Evolutionary conservation across 30 jellyfish, hydroid and myxozoan species (phyloP), one percentile per base, ranked within the genome.

Genomic region (Aurelia sp.): DNA sequence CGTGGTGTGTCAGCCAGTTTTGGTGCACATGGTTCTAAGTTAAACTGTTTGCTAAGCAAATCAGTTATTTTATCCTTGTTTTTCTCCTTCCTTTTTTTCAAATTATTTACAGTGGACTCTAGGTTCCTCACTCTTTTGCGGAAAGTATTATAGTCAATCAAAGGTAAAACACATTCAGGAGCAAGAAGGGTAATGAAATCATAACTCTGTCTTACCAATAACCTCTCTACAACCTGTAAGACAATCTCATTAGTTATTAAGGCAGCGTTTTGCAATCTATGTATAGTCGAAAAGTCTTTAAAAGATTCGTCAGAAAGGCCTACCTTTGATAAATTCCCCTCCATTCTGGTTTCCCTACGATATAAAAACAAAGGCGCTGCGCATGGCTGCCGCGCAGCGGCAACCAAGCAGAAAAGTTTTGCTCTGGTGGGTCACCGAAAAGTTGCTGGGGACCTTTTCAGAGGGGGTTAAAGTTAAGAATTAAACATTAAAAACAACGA

Each of bases 1-100:
- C 11, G 33, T 8, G 84, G 68, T 35, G 84, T 72, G 9, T 72
- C 84, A 33, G 21, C 67, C 5, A 17, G 27, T 71, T 30, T 38
- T 9, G 60, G 40, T 20, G 13, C 60, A 68, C 13, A 21, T 13
- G 8, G 80, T 38, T 4, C 67, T 20, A 71, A 35, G 27, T 71
- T 48, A 44, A 30, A 71, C 4, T 30, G 60, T 4, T 31, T 27
- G 64, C 27, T n/a, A 13, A 31, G 5, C 4, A 66, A 22, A 13
- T 66, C 78, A 4, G 11, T 8, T 8, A 8, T 52, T 52, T 16
- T 52, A 52, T 16, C 16, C 16, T 16, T 8, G 11, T 52, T 8
- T 52, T 8, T 66, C 31, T 9, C 67, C 40, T 48, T 31, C 4
- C 27, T 6, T 5, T 38, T 13, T 31, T 38, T 48, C 6, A 31